Evolutionary conservation across 2,113 vertebrate species (phyloP).

Genomic region (Halcyon malimbica): DNA sequence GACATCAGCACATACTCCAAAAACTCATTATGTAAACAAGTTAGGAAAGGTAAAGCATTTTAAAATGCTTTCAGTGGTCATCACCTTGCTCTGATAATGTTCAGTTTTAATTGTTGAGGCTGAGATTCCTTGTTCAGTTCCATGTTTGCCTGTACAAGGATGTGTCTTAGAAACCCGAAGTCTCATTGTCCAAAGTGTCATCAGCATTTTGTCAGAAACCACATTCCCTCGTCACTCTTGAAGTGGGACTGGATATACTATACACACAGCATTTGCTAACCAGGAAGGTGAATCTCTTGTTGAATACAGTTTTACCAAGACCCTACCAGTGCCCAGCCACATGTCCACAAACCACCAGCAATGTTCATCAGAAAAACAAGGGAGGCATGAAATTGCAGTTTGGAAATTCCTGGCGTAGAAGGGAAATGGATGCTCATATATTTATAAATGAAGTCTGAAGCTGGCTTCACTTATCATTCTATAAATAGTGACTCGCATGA

Average conservation of each 20-base stretch:
- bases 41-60: not conserved
- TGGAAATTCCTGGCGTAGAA: not conserved
- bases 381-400: not conserved
- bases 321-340: not conserved
- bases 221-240: not conserved
- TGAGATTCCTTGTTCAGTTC: not conserved
- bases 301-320: not conserved
- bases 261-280: not conserved
- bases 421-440: not conserved
- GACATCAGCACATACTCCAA: not conserved
- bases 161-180: not conserved
- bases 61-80: not conserved
- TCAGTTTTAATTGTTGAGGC: not conserved
- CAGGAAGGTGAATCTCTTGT: not conserved
- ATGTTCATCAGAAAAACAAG: not conserved
- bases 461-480: slow-evolving; percentile 5
- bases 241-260: fast-evolving
- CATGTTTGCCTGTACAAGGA: not conserved
- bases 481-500: slow-evolving; percentile 10
- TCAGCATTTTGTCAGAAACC: not conserved
- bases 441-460: slow-evolving; percentile 40
- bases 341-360: not conserved
- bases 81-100: not conserved
- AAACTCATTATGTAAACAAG: not conserved
- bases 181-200: not conserved